Evolutionary conservation across 2,113 vertebrate genomes (phyloP), one percentile per base, ranked within the genome.

Genomic region (Phoxinus phoxinus): DNA sequence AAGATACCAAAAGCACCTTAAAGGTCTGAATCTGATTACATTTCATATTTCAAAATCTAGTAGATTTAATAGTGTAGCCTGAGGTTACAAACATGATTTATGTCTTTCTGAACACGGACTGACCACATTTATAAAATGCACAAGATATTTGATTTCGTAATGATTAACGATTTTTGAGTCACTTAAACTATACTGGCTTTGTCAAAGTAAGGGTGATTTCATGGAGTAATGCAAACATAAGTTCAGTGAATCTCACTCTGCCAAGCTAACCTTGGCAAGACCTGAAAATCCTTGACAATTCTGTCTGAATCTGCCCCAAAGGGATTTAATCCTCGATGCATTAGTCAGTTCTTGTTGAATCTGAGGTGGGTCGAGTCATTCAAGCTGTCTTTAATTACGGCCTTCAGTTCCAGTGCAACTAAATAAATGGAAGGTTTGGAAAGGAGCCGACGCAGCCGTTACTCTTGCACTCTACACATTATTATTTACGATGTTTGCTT

Each of bases 1-100:
- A 90, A 96, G 96, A 81, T 97, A 97, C 92, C 97, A 98, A 86
- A 99, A 95, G 61, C 96, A 97, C 78, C 92, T 98, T 53, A 98
- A 97, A 97, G 98, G 98, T 99, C 30, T 35, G 74, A 51, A 25
- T 46, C 13, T 65, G 17, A 41, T 9, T 41, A 17, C 2, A 37
- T 59, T 59, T 41, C 19, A 61, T n/a, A 53, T 37, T n/a, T 23
- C n/a, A 25, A 46, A 46, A 73, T 2, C 41, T 27, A 3, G 1
- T 44, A 46, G 3, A 17, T 25, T 44, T 48, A 27, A 4, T 48
- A 48, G 13, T 25, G 35, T 44, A 74, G 23, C 15, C 41, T 27
- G 71, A 25, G n/a, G n/a, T 48, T 46, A 25, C 35, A 41, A 79
- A 41, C 51, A 46, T 74, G 72, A 48, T 74, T 48, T 74, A 25